Base-by-base conservation (phyloP, 2,888 invertebrate genomes). In the Portevinia maculata region DNA sequence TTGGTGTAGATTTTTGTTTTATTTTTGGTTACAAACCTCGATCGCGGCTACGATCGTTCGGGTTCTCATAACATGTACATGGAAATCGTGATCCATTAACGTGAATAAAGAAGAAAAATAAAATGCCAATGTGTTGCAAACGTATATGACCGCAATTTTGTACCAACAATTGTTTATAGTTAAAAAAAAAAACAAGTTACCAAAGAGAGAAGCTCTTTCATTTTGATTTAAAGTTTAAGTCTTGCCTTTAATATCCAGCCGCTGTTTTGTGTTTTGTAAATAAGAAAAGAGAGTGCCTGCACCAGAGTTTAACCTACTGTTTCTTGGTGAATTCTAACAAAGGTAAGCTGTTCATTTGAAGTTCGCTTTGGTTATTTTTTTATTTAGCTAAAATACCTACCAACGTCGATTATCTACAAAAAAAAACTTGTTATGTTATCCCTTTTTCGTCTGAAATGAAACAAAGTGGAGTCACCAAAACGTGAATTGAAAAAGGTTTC, bases 51-150 rank as follows among this genome's bases (percentile, higher is more conserved):
- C 65, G 24, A 65, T 75, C 67, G 15, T 46, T 75, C 64, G 79
- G 67, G 46, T 55, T 78, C 41, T 44, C 48, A 67, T 64, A 50
- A 50, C 34, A 24, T 24, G 24, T 24, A 83, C 83, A 78, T 83
- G 62, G 55, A 78, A 83, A 62, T 83, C 83, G 83, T 83, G 83
- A 83, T 83, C 76, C 71, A 83, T 78, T 83, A 71, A 76, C 65
- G 76, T 83, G 71, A 76, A 71, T 17, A 53, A 59, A 64, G 39
- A 65, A 75, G 15, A 41, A 71, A 76, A 71, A 71, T 21, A 73
- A 78, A 76, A 83, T 83, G 83, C 83, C 83, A 83, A 78, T 78
- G 83, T 83, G 71, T 83, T 83, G 37, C 41, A n/a, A 21, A 37
- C 15, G 28, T 67, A 15, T 48, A 70, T 83, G 83, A 78, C 65